Conservation (phyloP, 1,140 invertebrate genomes). For the Pseudoatta argentina region DNA sequence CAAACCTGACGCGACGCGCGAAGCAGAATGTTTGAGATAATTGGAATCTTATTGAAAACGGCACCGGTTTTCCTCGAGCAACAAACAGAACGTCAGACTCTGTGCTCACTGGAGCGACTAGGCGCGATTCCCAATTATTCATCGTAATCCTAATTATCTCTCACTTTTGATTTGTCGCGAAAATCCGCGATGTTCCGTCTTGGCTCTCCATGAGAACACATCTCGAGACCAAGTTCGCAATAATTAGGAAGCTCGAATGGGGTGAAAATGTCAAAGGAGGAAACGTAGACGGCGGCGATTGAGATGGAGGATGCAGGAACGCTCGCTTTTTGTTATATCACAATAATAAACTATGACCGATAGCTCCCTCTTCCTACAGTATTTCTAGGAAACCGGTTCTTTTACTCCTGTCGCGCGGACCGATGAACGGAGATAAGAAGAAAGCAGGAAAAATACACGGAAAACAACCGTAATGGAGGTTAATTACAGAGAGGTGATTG, state of each 20-base stretch:
- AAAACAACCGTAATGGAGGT: constrained; percentile 81
- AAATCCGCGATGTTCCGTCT: constrained; percentile 57
- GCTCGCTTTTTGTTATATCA: constrained; percentile 71
- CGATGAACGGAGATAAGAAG: background rate
- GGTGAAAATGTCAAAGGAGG: constrained; percentile 46
- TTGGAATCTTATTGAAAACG: constrained; percentile 64
- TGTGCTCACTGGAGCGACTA: constrained; percentile 51
- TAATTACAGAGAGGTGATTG: constrained; percentile 79
- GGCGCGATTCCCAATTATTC: constrained; percentile 66
- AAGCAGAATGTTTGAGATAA: constrained; percentile 59
- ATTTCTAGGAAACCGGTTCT: constrained; percentile 44
- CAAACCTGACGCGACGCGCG: constrained; percentile 53
- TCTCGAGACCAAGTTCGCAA: constrained; percentile 60
- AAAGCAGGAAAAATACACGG: constrained; percentile 25
- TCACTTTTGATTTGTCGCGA: constrained; percentile 67
- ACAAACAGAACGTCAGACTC: constrained; percentile 29
- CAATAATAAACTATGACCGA: constrained; percentile 77
- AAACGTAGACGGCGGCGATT: background rate
- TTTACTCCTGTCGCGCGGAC: constrained; percentile 41
- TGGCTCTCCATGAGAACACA: constrained; percentile 45
- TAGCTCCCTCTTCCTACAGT: constrained; percentile 21
- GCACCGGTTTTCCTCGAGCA: constrained; percentile 21
- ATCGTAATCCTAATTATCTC: constrained; percentile 75
- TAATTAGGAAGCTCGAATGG: constrained; percentile 69
- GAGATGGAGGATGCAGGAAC: background rate